Conservation (phyloP, 1,140 invertebrate genomes). For the Neotoxoptera formosana region DNA sequence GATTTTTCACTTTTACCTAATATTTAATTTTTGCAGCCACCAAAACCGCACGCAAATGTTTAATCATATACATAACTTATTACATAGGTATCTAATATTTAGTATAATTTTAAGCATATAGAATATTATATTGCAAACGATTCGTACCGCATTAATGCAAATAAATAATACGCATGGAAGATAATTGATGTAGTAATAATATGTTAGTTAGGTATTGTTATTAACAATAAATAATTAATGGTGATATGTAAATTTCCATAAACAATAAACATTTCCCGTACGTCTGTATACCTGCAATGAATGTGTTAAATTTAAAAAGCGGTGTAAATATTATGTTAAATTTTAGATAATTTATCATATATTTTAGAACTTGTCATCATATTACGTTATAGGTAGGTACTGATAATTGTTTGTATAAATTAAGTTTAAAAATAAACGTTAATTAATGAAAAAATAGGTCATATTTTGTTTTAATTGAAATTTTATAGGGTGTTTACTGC, state of each 20-base stretch:
- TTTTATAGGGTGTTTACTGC: not conserved
- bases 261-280: not conserved
- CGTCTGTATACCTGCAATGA: not conserved
- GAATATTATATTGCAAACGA: not conserved
- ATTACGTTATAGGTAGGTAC: not conserved
- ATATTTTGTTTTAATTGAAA: conserved; percentile 2
- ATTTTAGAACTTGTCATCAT: not conserved
- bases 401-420: not conserved
- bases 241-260: too few species aligned
- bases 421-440: not conserved
- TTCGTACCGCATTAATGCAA: not conserved
- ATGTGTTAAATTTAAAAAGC: not conserved
- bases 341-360: not conserved
- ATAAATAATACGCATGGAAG: not conserved
- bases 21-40: not conserved
- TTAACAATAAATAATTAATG: too few species aligned
- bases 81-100: not conserved
- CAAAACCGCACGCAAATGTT: not conserved
- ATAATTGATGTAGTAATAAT: too few species aligned
- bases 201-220: too few species aligned
- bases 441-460: not conserved
- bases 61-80: not conserved
- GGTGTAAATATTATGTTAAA: not conserved
- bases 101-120: not conserved
- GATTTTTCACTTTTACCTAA: not conserved